phyloP scores from a whole-genome alignment of 2,888 invertebrate species.

The Melanostoma mellinum region DNA sequence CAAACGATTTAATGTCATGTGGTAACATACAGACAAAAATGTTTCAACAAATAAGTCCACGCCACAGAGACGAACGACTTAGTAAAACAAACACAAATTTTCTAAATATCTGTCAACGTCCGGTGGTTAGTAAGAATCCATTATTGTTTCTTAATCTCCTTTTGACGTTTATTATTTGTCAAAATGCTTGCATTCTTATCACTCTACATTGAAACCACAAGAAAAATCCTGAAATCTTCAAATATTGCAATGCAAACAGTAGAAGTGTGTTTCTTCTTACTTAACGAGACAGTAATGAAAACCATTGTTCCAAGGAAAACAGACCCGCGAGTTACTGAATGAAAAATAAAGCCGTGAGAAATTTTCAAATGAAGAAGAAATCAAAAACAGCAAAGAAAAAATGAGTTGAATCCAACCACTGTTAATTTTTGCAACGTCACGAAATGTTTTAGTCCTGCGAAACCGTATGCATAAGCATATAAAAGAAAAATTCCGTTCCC shows the following conservation, averaged over 20 bases:
- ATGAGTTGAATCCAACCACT: constrained; percentile 49
- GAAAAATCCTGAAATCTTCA: constrained; percentile 47
- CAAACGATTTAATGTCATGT: constrained; percentile 15
- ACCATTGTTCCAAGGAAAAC: constrained; percentile 6
- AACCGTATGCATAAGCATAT: constrained; percentile 56
- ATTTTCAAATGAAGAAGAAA: constrained; percentile 1
- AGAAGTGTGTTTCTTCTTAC: constrained; percentile 31
- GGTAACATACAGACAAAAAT: not conserved
- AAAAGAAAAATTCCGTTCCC: constrained; percentile 12
- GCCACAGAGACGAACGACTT: constrained; percentile 8
- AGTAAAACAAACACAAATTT: constrained; percentile 45
- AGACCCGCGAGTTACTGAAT: constrained; percentile 31
- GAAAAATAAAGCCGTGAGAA: constrained; percentile 50
- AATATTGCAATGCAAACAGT: constrained; percentile 69
- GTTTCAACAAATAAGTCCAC: constrained; percentile 47
- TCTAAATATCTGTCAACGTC: constrained; percentile 57
- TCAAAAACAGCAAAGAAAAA: constrained; percentile 15
- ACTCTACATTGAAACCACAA: not conserved
- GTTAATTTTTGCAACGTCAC: constrained; percentile 73
- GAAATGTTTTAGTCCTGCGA: constrained; percentile 71
- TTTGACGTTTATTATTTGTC: constrained; percentile 62
- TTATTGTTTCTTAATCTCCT: not conserved
- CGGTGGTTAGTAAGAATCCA: constrained; percentile 45
- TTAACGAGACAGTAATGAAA: constrained; percentile 56
- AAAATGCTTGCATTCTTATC: constrained; percentile 38